Base-by-base conservation (phyloP, 2,888 invertebrate genomes). In the Exocentrus adspersus region DNA sequence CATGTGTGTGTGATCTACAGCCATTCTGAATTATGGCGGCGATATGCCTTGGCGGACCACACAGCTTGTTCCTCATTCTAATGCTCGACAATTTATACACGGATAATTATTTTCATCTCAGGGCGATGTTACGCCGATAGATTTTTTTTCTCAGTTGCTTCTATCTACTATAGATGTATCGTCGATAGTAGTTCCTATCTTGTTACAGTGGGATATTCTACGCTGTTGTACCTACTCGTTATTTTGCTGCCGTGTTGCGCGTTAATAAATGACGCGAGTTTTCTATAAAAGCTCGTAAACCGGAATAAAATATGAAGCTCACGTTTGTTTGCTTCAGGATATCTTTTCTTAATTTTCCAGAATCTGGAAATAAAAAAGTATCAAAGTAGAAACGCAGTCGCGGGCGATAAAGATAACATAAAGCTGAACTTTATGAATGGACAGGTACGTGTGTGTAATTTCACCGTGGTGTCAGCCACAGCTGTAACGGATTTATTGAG, bases 401-500 rank as follows among this genome's bases (percentile, higher is more conserved):
- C n/a, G n/a, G n/a, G n/a, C n/a, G 24, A 24, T 24, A 24, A 24
- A 24, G 7, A 24, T 24, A 24, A 24, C 24, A 24, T 24, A 3
- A 7, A 24, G 7, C 24, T 24, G 24, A 7, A 24, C 24, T 24
- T 24, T n/a, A n/a, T n/a, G 24, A 24, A 24, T 24, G 24, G 24
- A 24, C 24, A 5, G 24, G 24, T 70, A 67, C 67, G 9, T 68
- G 20, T 68, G 65, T 19, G 20, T 68, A 70, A 69, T 66, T 65
- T 61, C 65, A 51, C 67, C 60, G 53, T 62, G 64, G 64, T 69
- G 63, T 70, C 68, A 65, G 65, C 69, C 70, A 68, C 70, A 60
- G 68, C 63, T 64, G 70, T 60, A 67, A 69, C 65, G 63, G 68
- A 71, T 73, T 71, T 69, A 73, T 71, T 67, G 65, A 69, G 71